Evolutionary conservation across 1,140 invertebrate species (phyloP).

Genomic region (Trigoniulus corallinus): DNA sequence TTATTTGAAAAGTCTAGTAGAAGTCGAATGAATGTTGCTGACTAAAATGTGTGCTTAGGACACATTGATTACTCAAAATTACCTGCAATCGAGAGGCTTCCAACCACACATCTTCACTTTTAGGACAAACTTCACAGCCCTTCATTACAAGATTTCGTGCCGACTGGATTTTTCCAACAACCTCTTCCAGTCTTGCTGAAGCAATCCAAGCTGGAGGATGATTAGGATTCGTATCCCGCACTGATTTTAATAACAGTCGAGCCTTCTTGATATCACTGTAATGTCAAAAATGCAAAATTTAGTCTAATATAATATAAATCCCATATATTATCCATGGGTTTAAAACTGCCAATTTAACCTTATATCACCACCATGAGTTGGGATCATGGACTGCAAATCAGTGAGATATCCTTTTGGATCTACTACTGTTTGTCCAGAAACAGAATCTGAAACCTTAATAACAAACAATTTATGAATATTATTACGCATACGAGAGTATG

Average conservation of each 20-base stretch:
- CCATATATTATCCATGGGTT: conserved; percentile 2
- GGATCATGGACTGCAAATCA: conserved; percentile 97
- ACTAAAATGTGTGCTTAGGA: no score
- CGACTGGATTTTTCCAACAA: conserved; percentile 95
- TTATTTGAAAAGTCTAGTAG: no score
- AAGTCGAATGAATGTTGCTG: no score
- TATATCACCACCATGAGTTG: conserved; percentile 93
- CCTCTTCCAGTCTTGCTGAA: conserved; percentile 94
- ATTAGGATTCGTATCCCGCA: conserved; percentile 96
- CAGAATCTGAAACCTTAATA: conserved; percentile 90
- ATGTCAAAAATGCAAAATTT: conserved; percentile 6
- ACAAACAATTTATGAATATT: background rate
- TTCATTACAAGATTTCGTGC: conserved; percentile 96
- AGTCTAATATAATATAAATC: conserved; percentile 6
- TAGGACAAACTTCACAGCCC: conserved; percentile 74
- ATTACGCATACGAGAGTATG: no score
- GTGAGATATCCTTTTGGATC: conserved; percentile 99
- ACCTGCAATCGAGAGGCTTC: conserved; percentile 84
- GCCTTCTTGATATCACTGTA: conserved; percentile 92
- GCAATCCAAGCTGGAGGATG: conserved; percentile 99
- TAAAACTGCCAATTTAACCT: conserved; percentile 37
- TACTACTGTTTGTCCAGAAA: conserved; percentile 96
- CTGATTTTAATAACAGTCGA: conserved; percentile 85
- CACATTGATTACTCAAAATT: conserved; percentile 2
- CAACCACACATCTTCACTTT: conserved; percentile 94